Base-by-base conservation (phyloP, 2,888 invertebrate species). In the Oscheius sp. region DNA sequence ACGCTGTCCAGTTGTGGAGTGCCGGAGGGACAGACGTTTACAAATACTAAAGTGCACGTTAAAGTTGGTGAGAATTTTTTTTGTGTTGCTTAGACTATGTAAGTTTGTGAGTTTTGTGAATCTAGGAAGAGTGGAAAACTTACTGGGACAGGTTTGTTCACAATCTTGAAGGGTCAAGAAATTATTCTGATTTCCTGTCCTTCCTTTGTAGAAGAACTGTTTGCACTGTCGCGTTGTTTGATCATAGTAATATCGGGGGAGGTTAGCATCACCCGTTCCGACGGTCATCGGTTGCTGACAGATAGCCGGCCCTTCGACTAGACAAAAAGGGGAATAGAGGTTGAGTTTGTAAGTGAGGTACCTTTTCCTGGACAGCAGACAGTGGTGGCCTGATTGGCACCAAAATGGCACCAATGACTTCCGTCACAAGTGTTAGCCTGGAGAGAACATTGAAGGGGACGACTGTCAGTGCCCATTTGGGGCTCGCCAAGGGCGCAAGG, bases 311-410 rank as follows among this genome's bases (percentile, higher is more conserved):
- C 76, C 74, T 51, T 80, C 77, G 32, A 82, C 83, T 83, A 75
- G 58, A 82, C 73, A 65, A 65, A 47, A 48, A 55, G 58, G 60
- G 21, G 21, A 21, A 21, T 42, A 42, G 42, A 42, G 42, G 58
- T 5, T 33, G 11, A 58, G 50, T 11, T 11, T 70, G 10, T 29
- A 13, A 57, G 13, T n/a, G 35, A 60, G 70, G 58, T 55, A 85
- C 85, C 85, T 80, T 85, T 77, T 74, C 86, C 86, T 11, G 89
- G 89, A 78, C 89, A 89, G 78, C 89, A 89, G 3, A 89, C 84
- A 3, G 89, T 89, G 1, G 89, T 88, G 48, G 86, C 84, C 0
- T 79, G 79, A 11, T 80, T 82, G 53, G 87, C 85, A 2, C 89
- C 89, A 58, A 89, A 76, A 74, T 89, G 89, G 76, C 89, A 89